A percentile compares a stretch with the other conserved stretches of the same genome.
These are phyloP conservation scores for Uloborus plumipes DNA, from an alignment of 2,888 invertebrate species.

Conservation along the genomic window DNA sequence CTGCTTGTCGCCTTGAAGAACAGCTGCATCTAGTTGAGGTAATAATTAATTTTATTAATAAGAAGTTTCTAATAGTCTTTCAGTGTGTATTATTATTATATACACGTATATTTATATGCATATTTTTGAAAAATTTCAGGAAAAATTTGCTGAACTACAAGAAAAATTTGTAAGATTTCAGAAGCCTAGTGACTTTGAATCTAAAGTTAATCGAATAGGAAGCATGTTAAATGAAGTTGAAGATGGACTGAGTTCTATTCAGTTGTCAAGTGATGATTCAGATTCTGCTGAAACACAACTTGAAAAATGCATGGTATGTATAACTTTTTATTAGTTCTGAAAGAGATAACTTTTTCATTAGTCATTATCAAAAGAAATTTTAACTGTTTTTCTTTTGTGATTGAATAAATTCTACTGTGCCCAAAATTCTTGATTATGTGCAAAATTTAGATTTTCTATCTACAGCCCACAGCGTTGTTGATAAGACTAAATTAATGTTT, in stretches of 20 bases:
- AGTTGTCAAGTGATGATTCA: conserved; percentile 82
- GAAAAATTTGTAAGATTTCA: conserved; percentile 73
- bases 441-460: background rate
- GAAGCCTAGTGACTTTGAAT: conserved; percentile 76
- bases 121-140: conserved; percentile 69
- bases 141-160: conserved; percentile 76
- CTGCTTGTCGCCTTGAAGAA: conserved; percentile 81
- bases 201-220: conserved; percentile 79
- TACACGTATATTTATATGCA: too few species aligned
- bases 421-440: too few species aligned
- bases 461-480: too few species aligned
- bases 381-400: too few species aligned
- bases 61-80: too few species aligned
- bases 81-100: background rate
- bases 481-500: too few species aligned
- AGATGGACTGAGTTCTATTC: conserved; percentile 79
- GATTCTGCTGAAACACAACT: conserved; percentile 83
- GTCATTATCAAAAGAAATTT: background rate
- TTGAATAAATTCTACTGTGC: too few species aligned
- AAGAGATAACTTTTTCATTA: background rate
- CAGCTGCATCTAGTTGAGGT: conserved; percentile 80
- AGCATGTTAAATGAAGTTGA: conserved; percentile 82
- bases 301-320: conserved; percentile 81
- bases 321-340: too few species aligned
- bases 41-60: conserved; percentile 13